A percentile compares a stretch with the other conserved stretches of the same genome.
Evolutionary conservation across 1,140 invertebrate species (phyloP).

Genomic region (Ctenoplectra terminalis): DNA sequence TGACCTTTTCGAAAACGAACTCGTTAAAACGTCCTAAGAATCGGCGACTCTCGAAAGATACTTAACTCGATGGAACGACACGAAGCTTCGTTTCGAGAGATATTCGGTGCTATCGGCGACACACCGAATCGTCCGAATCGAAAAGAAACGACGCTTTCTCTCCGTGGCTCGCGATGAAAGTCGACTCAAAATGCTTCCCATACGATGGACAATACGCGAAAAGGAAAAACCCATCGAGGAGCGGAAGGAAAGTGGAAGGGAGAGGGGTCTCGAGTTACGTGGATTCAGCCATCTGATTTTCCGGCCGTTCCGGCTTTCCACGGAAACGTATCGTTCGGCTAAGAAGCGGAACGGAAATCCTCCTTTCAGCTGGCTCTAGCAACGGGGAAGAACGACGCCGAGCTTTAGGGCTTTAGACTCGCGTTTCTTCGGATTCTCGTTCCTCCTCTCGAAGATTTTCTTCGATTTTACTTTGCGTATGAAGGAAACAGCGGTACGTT

Average conservation of each 20-base stretch:
- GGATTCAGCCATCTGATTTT: conserved; percentile 70
- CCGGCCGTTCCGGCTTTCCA: conserved; percentile 54
- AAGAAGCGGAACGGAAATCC: conserved; percentile 51
- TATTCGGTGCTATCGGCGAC: too few species aligned
- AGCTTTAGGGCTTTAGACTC: conserved; percentile 58
- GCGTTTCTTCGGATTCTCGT: conserved; percentile 44
- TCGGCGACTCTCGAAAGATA: too few species aligned
- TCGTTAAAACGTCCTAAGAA: too few species aligned
- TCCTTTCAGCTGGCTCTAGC: conserved; percentile 48
- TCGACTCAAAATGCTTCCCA: too few species aligned
- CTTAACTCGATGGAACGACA: too few species aligned
- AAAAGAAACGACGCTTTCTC: too few species aligned
- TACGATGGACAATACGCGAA: neutral
- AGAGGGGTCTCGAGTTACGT: conserved; percentile 22
- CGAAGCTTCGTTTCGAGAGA: too few species aligned
- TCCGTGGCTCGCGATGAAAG: too few species aligned
- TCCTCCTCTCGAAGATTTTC: neutral
- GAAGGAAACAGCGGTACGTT: neutral
- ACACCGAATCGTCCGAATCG: too few species aligned
- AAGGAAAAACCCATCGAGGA: neutral
- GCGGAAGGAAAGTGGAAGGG: neutral
- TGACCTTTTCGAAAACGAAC: too few species aligned
- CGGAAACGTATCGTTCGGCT: conserved; percentile 52
- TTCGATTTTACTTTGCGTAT: neutral
- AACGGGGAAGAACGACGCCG: conserved; percentile 43